These are phyloP conservation scores for Drosophila eugracilis DNA, from an alignment of 1,140 invertebrate genomes.

Conservation along the genomic window DNA sequence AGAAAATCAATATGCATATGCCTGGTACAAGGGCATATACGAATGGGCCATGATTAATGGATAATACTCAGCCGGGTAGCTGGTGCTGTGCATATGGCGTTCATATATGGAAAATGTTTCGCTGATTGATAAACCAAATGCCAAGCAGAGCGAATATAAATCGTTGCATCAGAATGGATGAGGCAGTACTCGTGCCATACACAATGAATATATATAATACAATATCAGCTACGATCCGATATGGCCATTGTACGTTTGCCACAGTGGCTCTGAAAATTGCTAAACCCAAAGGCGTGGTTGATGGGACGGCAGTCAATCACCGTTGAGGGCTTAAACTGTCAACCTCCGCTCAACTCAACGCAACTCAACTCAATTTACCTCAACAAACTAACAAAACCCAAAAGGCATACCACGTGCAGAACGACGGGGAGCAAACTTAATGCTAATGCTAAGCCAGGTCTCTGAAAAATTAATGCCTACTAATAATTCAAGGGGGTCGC, in stretches of 20 bases:
- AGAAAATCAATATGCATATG: conserved; percentile 49
- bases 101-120: conserved; percentile 26
- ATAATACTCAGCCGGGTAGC: background rate
- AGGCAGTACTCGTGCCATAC: too few species aligned
- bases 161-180: conserved; percentile 39
- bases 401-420: conserved; percentile 8
- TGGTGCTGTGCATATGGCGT: background rate
- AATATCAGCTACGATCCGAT: conserved; percentile 12
- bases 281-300: conserved; percentile 5
- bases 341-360: conserved; percentile 13
- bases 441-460: conserved; percentile 31
- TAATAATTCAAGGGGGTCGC: conserved; percentile 67
- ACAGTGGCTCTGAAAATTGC: conserved; percentile 3
- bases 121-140: conserved; percentile 53
- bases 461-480: conserved; percentile 74
- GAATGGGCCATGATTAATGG: conserved; percentile 38
- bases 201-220: conserved; percentile 15
- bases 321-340: conserved; percentile 45
- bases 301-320: conserved; percentile 42
- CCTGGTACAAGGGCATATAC: conserved; percentile 31
- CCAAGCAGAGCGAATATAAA: conserved; percentile 55
- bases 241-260: conserved; percentile 15
- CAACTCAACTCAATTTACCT: too few species aligned
- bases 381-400: conserved; percentile 6
- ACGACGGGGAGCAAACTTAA: conserved; percentile 16